phyloP scores from a whole-genome alignment of 2,113 vertebrate genomes.

The Zosterops lateralis region DNA sequence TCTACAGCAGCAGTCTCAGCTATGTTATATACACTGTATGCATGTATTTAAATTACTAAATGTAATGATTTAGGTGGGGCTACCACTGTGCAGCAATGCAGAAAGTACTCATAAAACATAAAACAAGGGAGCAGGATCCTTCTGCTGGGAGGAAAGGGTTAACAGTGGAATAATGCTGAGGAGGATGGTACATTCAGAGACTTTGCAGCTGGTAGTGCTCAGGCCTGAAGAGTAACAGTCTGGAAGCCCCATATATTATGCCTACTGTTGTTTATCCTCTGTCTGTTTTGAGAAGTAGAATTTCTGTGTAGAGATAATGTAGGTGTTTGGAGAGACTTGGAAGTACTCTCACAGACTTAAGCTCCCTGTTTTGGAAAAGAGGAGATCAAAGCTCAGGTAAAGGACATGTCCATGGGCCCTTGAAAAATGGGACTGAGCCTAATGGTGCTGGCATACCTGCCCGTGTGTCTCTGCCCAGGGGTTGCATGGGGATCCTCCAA shows the following conservation, averaged over 20 bases:
- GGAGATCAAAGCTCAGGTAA: background rate
- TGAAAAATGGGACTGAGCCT: background rate
- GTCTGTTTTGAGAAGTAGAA: background rate
- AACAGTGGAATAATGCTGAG: background rate
- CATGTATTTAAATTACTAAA: background rate
- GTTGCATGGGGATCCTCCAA: background rate
- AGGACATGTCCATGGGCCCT: background rate
- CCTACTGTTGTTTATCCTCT: background rate
- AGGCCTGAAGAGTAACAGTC: background rate
- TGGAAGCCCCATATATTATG: background rate
- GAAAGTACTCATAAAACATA: background rate
- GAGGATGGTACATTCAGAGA: background rate
- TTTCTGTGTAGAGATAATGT: background rate
- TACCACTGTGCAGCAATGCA: background rate
- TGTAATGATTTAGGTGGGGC: background rate
- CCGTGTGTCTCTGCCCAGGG: background rate
- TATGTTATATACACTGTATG: background rate
- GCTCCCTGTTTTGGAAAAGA: background rate
- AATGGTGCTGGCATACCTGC: background rate
- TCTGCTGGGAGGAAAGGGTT: background rate
- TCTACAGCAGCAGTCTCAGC: background rate
- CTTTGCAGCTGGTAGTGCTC: background rate
- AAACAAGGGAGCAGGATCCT: background rate
- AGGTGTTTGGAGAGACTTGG: background rate
- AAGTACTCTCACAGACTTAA: background rate